phyloP scores from a whole-genome alignment of 2,797 vertebrate genomes.

The Peromyscus attwateri region DNA sequence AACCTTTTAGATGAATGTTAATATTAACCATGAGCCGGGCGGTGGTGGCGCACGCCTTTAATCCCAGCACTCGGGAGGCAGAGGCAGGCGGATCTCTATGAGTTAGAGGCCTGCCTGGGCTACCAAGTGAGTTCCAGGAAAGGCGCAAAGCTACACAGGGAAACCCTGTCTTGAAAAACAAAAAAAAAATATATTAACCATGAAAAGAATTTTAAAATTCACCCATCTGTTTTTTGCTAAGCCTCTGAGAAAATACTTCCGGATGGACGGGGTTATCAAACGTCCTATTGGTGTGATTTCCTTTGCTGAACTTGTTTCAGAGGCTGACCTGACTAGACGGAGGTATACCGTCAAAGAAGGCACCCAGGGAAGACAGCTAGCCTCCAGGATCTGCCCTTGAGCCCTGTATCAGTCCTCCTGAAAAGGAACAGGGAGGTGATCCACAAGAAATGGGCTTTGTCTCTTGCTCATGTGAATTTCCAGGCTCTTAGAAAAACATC shows the following conservation, averaged over 20 bases:
- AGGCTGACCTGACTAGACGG: not conserved
- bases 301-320: not conserved
- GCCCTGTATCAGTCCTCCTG: not conserved
- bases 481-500: slow-evolving; percentile 20
- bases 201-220: slow-evolving; percentile 44
- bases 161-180: too few relatives aligned
- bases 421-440: not conserved
- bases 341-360: not conserved
- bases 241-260: slow-evolving; percentile 8
- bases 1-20: slow-evolving; percentile 47
- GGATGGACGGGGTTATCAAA: not conserved
- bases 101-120: too few relatives aligned
- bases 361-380: not conserved
- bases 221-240: not conserved
- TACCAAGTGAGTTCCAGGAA: too few relatives aligned
- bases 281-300: not conserved
- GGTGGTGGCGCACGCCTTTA: too few relatives aligned
- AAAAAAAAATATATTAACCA: not conserved
- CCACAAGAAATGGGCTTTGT: not conserved
- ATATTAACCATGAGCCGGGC: not conserved
- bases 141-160: too few relatives aligned
- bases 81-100: too few relatives aligned
- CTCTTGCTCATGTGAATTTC: slow-evolving; percentile 37
- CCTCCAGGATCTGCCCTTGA: not conserved
- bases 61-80: too few relatives aligned